Conservation (phyloP, 2,797 vertebrate genomes). For the Gambelia wislizenii region DNA sequence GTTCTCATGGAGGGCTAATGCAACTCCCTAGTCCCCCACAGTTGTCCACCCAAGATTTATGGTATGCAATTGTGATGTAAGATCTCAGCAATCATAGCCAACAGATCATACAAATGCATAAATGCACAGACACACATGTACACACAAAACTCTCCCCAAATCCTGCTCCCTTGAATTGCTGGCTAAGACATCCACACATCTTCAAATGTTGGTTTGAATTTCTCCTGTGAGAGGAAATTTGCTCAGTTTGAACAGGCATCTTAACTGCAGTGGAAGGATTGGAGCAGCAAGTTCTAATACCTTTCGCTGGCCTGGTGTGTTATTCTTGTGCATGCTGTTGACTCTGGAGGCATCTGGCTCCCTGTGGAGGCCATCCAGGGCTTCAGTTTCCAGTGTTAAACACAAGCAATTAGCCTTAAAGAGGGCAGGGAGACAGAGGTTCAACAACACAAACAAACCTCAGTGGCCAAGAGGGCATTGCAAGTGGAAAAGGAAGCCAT, state of each 20-base stretch:
- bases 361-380: slow-evolving; percentile 16
- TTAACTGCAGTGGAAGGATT: neutral
- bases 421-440: slow-evolving; percentile 16
- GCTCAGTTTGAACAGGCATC: neutral
- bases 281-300: accelerated
- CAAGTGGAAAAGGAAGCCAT: neutral
- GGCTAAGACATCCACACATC: no score
- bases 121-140: neutral
- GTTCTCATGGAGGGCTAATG: no score
- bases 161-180: no score
- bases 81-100: neutral
- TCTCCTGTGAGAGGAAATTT: neutral
- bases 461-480: neutral
- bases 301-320: neutral
- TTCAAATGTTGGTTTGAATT: neutral
- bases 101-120: neutral
- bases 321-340: neutral
- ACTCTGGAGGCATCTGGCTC: slow-evolving; percentile 5
- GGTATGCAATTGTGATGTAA: neutral
- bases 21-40: no score
- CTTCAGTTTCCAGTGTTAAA: slow-evolving; percentile 38
- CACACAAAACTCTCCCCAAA: neutral
- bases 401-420: slow-evolving; percentile 48
- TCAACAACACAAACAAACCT: slow-evolving; percentile 37
- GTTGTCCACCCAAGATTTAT: neutral